These are phyloP conservation scores for Tenrec ecaudatus DNA, from an alignment of 2,113 vertebrate genomes.

Conservation along the genomic window DNA sequence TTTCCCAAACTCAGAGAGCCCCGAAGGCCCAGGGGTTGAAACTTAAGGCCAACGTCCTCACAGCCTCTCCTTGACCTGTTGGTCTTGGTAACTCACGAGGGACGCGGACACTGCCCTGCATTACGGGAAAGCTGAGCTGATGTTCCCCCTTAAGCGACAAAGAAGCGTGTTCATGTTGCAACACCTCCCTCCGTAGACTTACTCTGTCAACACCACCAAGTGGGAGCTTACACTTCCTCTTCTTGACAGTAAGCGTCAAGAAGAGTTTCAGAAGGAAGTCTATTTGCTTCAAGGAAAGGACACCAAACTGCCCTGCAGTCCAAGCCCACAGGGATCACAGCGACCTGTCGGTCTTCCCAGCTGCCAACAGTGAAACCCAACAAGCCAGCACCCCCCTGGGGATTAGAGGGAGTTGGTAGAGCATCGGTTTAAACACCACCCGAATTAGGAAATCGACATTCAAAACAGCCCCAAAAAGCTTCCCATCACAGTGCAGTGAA, in stretches of 20 bases:
- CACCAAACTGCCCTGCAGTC: neutral
- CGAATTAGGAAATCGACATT: neutral
- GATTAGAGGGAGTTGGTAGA: neutral
- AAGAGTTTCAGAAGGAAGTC: neutral
- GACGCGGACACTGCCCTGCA: neutral
- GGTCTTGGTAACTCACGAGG: neutral
- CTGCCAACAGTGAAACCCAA: neutral
- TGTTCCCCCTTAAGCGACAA: neutral
- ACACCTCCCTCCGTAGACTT: neutral
- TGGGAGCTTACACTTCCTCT: neutral
- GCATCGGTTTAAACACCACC: neutral
- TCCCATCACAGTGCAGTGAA: neutral
- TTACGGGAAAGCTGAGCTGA: neutral
- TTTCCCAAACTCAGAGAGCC: neutral
- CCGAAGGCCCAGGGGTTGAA: neutral
- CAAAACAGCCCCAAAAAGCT: neutral
- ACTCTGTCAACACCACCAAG: neutral
- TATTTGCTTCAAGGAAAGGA: neutral
- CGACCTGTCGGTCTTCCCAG: neutral
- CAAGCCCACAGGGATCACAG: neutral
- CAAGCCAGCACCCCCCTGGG: neutral
- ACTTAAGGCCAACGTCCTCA: neutral
- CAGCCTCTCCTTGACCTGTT: neutral
- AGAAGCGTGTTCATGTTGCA: neutral
- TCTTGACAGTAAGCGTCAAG: neutral